Base-by-base conservation (phyloP, 2,888 invertebrate species). In the Linnaemya tessellans region DNA sequence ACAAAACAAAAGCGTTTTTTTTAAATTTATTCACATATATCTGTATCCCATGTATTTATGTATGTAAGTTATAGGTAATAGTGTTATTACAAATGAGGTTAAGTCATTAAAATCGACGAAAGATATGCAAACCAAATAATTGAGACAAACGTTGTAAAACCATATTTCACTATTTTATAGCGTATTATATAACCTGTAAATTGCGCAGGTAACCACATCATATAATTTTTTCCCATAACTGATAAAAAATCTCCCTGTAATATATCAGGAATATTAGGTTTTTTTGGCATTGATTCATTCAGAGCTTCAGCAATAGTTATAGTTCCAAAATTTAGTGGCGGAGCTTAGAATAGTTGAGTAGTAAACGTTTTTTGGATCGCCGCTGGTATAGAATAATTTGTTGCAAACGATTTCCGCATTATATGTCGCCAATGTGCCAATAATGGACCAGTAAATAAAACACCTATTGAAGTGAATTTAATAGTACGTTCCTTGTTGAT, bases 271-370 rank as follows among this genome's bases (percentile, higher is more conserved):
- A 64, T 15, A 22, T 13, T 35, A 15, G 46, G 8, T 49, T 43
- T 73, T 22, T 60, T 49, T 60, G 49, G 38, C 20, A n/a, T 20
- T 0, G 11, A 10, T 38, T 30, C 60, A 20, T 64, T 20, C 3
- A 64, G 11, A 4, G 22, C 15, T 43, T 1, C 62, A 15, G 62
- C 41, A 7, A 64, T 7, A 22, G 15, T 43, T 8, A 74, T 51
- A 49, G 20, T 64, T 25, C 62, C 62, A 22, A 74, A 74, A 51
- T 64, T 62, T 22, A 74, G 64, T 9, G 64, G 9, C 3, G 51
- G 74, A 38, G 64, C 74, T 51, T 64, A 25, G 41, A 51, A 74
- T 1, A 74, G 8, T 25, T 74, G 74, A 10, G 74, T 74, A 51
- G 4, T 22, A n/a, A 64, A 38, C 3, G 18, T 74, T 64, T n/a